phyloP scores from a whole-genome alignment of 2,797 vertebrate species.

The Poeciliopsis paucimaculata region DNA sequence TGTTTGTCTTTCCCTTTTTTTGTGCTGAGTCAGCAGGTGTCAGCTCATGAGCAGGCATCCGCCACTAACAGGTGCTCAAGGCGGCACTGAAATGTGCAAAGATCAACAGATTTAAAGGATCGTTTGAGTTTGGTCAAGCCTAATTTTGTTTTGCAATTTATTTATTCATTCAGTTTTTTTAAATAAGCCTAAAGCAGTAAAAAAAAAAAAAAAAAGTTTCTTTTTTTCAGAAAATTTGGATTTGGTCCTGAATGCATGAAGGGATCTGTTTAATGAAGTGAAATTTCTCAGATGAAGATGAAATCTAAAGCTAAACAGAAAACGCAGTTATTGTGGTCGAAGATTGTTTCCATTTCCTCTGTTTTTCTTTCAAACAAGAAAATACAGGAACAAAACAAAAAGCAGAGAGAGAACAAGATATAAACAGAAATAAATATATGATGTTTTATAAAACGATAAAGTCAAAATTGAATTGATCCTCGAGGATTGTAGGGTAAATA shows the following conservation, averaged over 20 bases:
- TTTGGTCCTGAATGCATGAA: not conserved
- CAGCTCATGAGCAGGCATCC: slow-evolving; percentile 10
- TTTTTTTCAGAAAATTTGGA: not conserved
- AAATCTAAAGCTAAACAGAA: not conserved
- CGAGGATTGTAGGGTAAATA: too few species aligned
- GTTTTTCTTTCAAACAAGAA: too few species aligned
- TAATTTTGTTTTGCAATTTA: not conserved
- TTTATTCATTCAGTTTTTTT: not conserved
- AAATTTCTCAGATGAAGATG: not conserved
- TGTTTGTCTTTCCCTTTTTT: slow-evolving; percentile 36
- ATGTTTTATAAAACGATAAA: too few species aligned
- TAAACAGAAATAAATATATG: too few species aligned
- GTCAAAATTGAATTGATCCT: too few species aligned
- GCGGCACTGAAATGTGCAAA: not conserved
- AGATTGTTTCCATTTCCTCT: too few species aligned
- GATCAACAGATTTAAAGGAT: not conserved
- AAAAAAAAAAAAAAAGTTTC: not conserved
- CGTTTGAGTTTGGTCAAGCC: not conserved
- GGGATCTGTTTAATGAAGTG: not conserved
- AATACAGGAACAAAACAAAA: too few species aligned
- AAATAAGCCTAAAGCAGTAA: too few species aligned
- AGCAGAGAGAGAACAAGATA: too few species aligned
- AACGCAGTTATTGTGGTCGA: not conserved
- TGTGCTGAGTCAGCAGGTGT: slow-evolving; percentile 44
- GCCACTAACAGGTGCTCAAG: slow-evolving; percentile 23